These are phyloP conservation scores for Willowsia nigromaculata DNA, from an alignment of 2,888 invertebrate species.

Conservation along the genomic window DNA sequence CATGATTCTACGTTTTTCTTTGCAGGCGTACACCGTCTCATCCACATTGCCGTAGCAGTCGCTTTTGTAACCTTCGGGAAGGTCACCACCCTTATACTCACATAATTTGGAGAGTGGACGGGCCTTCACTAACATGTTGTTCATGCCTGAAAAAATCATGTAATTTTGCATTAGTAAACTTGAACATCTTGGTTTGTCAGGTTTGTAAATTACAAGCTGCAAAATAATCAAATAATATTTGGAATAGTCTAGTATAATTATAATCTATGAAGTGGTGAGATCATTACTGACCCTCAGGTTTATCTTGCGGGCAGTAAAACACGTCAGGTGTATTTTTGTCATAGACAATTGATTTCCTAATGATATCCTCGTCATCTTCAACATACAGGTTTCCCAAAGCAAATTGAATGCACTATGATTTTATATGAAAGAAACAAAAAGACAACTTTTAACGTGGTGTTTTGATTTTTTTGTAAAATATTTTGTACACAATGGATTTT, in stretches of 20 bases:
- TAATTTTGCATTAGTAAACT: too few species aligned
- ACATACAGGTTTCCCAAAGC: constrained; percentile 53
- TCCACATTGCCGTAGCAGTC: constrained; percentile 91
- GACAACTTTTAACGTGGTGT: background rate
- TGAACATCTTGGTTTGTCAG: too few species aligned
- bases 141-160: constrained; percentile 74
- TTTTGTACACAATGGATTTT: constrained; percentile 13
- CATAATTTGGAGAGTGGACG: constrained; percentile 87
- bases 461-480: constrained; percentile 12
- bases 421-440: background rate
- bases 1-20: constrained; percentile 90
- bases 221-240: background rate
- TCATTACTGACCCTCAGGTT: constrained; percentile 85
- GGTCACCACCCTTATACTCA: constrained; percentile 85
- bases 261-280: too few species aligned
- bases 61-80: constrained; percentile 88
- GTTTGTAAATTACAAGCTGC: background rate
- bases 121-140: constrained; percentile 80
- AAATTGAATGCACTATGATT: constrained; percentile 58
- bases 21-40: constrained; percentile 89
- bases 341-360: constrained; percentile 88
- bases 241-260: background rate
- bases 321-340: constrained; percentile 90
- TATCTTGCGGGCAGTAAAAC: constrained; percentile 89
- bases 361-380: constrained; percentile 83